These are phyloP conservation scores for Drosophila micromelanica DNA, from an alignment of 1,140 invertebrate genomes.

Conservation along the genomic window DNA sequence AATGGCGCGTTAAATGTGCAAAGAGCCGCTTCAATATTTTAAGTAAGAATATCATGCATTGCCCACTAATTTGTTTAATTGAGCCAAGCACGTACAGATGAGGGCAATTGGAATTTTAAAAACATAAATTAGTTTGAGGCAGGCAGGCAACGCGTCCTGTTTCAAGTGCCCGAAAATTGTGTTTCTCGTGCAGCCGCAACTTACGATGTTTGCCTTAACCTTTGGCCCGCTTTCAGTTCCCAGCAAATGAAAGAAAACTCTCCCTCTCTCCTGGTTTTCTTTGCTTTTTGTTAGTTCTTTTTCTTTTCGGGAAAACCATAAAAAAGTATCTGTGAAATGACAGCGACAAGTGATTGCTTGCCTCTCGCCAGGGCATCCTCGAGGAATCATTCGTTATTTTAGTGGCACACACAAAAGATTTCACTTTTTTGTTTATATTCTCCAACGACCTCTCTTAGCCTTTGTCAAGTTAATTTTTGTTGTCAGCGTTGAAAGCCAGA, in stretches of 20 bases:
- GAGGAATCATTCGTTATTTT: conserved; percentile 40
- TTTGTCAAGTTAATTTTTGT: conserved; percentile 41
- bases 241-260: too few species aligned
- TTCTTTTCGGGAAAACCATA: conserved; percentile 57
- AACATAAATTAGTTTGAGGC: conserved; percentile 56
- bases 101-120: conserved; percentile 9
- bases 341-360: conserved; percentile 68
- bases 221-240: conserved; percentile 35
- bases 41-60: not conserved
- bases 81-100: not conserved
- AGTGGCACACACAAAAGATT: conserved; percentile 14
- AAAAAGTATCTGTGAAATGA: conserved; percentile 60
- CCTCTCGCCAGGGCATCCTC: conserved; percentile 21
- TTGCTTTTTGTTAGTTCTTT: conserved; percentile 6
- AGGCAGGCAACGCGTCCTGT: conserved; percentile 8
- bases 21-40: too few species aligned
- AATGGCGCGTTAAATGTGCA: too few species aligned
- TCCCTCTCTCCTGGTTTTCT: too few species aligned
- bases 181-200: conserved; percentile 8
- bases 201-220: conserved; percentile 27
- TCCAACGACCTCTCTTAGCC: not conserved
- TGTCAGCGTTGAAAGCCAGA: conserved; percentile 6
- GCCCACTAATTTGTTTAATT: conserved; percentile 33
- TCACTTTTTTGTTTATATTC: not conserved
- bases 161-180: conserved; percentile 57